Conservation (phyloP, 2,113 vertebrate species). For the Nanorana parkeri region DNA sequence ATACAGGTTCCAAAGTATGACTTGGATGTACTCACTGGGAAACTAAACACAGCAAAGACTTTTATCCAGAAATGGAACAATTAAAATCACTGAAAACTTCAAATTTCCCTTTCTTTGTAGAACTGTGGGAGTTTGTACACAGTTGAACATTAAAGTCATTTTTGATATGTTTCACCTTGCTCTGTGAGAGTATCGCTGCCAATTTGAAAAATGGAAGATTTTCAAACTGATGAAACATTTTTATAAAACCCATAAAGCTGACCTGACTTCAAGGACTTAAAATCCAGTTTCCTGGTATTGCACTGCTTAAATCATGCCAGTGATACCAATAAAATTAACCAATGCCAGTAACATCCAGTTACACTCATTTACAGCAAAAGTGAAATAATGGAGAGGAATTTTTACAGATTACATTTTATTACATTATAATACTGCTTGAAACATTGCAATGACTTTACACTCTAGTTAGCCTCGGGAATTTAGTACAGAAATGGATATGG, state of each 20-base stretch:
- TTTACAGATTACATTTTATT: too few relatives aligned
- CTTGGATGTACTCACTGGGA: too few relatives aligned
- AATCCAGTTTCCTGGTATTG: slow-evolving; percentile 16
- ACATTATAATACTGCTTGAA: too few relatives aligned
- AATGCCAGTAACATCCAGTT: neutral
- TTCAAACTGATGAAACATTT: slow-evolving; percentile 39
- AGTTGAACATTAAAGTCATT: slow-evolving; percentile 42
- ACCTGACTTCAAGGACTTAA: slow-evolving; percentile 50
- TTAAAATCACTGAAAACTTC: slow-evolving; percentile 12
- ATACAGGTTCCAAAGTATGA: too few relatives aligned
- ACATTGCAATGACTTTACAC: neutral
- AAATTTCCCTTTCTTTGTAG: slow-evolving; percentile 1
- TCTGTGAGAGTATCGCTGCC: slow-evolving; percentile 35
- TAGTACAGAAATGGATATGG: too few relatives aligned
- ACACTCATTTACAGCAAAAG: neutral
- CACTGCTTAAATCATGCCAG: neutral
- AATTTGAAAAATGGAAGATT: slow-evolving; percentile 44
- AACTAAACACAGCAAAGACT: neutral
- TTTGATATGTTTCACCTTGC: slow-evolving; percentile 52
- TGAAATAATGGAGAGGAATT: neutral
- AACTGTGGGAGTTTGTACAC: slow-evolving; percentile 39
- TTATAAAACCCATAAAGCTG: slow-evolving; percentile 52
- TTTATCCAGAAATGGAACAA: slow-evolving; percentile 11
- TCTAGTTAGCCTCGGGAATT: too few relatives aligned
- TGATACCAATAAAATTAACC: slow-evolving; percentile 14